These are phyloP conservation scores for Gymnorhina tibicen DNA, from an alignment of 2,113 vertebrate genomes.

Conservation along the genomic window DNA sequence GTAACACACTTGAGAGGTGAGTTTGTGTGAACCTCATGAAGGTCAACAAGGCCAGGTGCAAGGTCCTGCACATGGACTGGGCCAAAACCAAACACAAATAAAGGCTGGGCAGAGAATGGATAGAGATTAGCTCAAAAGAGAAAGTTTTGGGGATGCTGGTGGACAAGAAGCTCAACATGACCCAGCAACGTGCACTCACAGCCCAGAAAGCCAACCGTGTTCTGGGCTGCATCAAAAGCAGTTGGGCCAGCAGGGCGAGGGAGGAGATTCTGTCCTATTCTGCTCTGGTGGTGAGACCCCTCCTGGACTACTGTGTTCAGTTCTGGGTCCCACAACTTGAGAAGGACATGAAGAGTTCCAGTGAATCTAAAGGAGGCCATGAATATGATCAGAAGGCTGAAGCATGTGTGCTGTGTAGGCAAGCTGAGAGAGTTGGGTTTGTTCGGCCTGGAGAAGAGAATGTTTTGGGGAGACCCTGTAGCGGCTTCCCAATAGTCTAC, in stretches of 20 bases:
- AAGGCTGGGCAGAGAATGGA: neutral
- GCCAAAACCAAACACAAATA: neutral
- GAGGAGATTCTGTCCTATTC: neutral
- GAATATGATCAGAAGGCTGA: neutral
- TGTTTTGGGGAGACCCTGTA: neutral
- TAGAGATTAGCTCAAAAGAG: rapidly evolving
- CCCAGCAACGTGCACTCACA: neutral
- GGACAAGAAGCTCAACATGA: neutral
- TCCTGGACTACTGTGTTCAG: rapidly evolving
- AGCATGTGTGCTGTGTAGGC: neutral
- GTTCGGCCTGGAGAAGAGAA: neutral
- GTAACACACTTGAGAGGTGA: neutral
- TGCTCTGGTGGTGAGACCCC: neutral
- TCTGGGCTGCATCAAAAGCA: neutral
- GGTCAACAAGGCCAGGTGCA: neutral
- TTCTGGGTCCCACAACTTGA: neutral
- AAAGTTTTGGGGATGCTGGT: neutral
- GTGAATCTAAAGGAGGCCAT: neutral
- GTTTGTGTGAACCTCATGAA: neutral
- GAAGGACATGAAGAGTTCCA: no score
- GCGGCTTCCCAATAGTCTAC: neutral
- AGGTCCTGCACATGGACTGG: no score
- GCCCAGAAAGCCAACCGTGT: neutral
- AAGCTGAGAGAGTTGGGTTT: neutral
- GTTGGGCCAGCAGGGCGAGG: rapidly evolving